These are phyloP conservation scores for Gadopsis bispinosus DNA, from an alignment of 2,797 vertebrate species.

Conservation along the genomic window DNA sequence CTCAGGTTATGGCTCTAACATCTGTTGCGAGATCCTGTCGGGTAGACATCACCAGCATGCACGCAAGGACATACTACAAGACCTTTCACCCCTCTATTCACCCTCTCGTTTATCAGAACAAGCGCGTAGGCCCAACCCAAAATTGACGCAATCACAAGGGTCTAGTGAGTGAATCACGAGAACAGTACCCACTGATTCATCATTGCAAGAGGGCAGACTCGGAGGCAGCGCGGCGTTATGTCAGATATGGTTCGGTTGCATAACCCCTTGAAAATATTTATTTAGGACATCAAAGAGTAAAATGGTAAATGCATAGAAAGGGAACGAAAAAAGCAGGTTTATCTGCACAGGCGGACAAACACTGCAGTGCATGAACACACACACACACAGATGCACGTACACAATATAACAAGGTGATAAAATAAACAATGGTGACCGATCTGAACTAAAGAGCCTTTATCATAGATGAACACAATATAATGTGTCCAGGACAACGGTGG, in stretches of 20 bases:
- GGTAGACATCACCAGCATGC: neutral
- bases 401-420: neutral
- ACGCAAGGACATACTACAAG: neutral
- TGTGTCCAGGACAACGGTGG: neutral
- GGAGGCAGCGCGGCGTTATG: neutral
- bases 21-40: neutral
- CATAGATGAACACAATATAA: neutral
- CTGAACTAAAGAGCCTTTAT: neutral
- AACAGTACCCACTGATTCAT: conserved; percentile 41
- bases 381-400: neutral
- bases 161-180: conserved; percentile 33
- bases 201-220: conserved; percentile 2
- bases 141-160: conserved; percentile 20
- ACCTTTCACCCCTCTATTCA: neutral
- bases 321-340: neutral
- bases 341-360: neutral
- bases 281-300: neutral
- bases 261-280: neutral
- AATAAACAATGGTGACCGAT: neutral
- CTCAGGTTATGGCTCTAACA: neutral
- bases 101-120: conserved; percentile 19
- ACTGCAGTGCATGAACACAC: neutral
- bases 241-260: neutral
- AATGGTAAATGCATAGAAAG: neutral
- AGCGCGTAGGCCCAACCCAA: neutral